Conservation (phyloP, 2,888 invertebrate genomes). For the Auanema sp. region DNA sequence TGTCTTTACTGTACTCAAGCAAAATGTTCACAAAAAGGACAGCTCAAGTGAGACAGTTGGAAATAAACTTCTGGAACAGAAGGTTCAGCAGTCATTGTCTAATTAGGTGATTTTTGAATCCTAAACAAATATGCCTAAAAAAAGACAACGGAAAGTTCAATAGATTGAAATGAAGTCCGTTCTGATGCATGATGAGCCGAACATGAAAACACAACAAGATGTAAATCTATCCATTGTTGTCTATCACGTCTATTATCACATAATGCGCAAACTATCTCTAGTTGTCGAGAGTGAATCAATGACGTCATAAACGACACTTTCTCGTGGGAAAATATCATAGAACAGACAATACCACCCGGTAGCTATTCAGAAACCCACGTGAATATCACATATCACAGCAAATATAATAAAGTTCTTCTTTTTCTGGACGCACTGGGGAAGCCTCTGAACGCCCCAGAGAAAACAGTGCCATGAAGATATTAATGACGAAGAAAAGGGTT, state of each 20-base stretch:
- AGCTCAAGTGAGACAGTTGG: too few species aligned
- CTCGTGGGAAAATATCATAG: constrained; percentile 19
- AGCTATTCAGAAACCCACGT: constrained; percentile 16
- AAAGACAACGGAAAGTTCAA: too few species aligned
- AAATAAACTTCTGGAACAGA: too few species aligned
- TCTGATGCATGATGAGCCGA: neutral
- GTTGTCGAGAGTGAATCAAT: neutral
- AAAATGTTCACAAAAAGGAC: neutral
- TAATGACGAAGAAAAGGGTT: too few species aligned
- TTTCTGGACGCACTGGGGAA: too few species aligned
- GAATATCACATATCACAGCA: too few species aligned
- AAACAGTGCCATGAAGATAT: too few species aligned
- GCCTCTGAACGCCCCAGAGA: too few species aligned
- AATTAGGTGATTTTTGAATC: too few species aligned
- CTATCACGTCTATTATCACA: constrained; percentile 12
- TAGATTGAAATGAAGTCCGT: neutral
- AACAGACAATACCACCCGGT: constrained; percentile 11
- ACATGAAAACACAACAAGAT: constrained; percentile 2
- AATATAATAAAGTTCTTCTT: too few species aligned
- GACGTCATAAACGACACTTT: constrained; percentile 23
- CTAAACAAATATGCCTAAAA: too few species aligned
- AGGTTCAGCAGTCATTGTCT: too few species aligned
- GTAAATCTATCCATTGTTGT: neutral
- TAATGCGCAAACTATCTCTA: constrained; percentile 19
- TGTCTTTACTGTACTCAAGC: neutral